Evolutionary conservation across 1,140 invertebrate species (phyloP).

Genomic region (Drosophila asahinai): DNA sequence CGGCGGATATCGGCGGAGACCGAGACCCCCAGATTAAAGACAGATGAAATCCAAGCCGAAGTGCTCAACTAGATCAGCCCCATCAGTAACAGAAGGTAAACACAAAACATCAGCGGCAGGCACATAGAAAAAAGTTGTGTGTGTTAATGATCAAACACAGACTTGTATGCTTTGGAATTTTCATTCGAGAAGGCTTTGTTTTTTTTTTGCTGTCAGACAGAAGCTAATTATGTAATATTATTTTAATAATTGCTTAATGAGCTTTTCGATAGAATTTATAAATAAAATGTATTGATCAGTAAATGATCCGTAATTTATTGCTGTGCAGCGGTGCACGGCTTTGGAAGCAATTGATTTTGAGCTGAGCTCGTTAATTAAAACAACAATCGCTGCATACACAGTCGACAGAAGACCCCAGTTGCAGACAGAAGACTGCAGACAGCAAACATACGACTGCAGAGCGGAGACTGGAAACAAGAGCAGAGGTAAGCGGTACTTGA

Average conservation of each 20-base stretch:
- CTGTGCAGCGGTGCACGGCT: slow-evolving; percentile 10
- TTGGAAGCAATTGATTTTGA: slow-evolving; percentile 55
- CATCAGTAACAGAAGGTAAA: slow-evolving; percentile 7
- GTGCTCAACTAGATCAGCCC: slow-evolving; percentile 40
- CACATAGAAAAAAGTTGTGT: slow-evolving; percentile 1
- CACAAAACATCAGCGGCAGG: slow-evolving; percentile 4
- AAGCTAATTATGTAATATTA: neutral
- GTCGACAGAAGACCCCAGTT: slow-evolving; percentile 24
- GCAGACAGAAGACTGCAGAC: slow-evolving; percentile 23
- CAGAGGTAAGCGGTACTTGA: slow-evolving; percentile 3
- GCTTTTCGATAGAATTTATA: neutral
- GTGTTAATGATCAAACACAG: neutral
- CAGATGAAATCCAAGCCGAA: slow-evolving; percentile 38
- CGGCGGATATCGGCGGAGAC: slow-evolving; percentile 13
- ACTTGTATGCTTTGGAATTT: neutral
- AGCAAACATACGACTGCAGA: slow-evolving; percentile 1
- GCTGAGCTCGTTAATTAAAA: slow-evolving; percentile 75
- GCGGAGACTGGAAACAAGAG: slow-evolving; percentile 4
- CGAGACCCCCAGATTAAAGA: slow-evolving; percentile 26
- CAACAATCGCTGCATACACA: slow-evolving; percentile 65
- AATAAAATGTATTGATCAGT: neutral
- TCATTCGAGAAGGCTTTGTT: neutral
- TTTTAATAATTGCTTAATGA: too few relatives aligned
- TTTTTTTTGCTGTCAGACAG: neutral
- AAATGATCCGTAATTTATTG: neutral